phyloP scores from a whole-genome alignment of 1,140 invertebrate genomes.

The Micrasema longulum region DNA sequence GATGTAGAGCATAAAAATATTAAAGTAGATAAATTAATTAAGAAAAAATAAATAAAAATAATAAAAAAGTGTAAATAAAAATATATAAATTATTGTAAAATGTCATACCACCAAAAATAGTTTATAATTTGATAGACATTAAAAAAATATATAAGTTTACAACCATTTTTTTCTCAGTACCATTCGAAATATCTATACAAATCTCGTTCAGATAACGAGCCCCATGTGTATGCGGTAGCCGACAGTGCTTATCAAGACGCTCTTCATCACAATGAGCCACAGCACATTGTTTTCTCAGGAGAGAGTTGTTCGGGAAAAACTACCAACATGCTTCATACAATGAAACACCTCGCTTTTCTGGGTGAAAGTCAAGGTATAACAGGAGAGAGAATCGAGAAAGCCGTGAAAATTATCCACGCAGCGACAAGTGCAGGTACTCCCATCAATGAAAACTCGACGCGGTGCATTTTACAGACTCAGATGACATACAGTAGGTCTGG shows the following conservation, averaged over 20 bases:
- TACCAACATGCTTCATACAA: constrained; percentile 77
- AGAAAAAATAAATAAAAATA: too few relatives aligned
- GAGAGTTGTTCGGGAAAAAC: constrained; percentile 89
- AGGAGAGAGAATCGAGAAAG: constrained; percentile 77
- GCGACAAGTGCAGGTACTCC: constrained; percentile 88
- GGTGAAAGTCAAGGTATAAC: constrained; percentile 73
- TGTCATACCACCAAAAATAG: too few relatives aligned
- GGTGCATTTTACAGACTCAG: constrained; percentile 86
- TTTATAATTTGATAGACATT: too few relatives aligned
- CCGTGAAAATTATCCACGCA: constrained; percentile 81
- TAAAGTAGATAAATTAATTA: too few relatives aligned
- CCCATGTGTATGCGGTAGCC: constrained; percentile 90
- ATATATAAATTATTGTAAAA: too few relatives aligned
- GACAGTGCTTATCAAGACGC: constrained; percentile 89
- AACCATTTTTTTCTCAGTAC: constrained; percentile 74
- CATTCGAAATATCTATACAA: constrained; percentile 86
- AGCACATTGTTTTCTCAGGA: constrained; percentile 85
- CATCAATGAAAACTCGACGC: constrained; percentile 87
- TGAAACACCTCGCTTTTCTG: constrained; percentile 82
- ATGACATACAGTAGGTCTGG: constrained; percentile 87
- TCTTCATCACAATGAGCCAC: constrained; percentile 83
- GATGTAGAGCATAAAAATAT: too few relatives aligned
- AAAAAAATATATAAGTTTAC: too few relatives aligned
- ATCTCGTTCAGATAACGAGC: constrained; percentile 88
- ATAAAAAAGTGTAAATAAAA: too few relatives aligned